phyloP scores from a whole-genome alignment of 2,113 vertebrate genomes.

The Planiliza haematocheilus region DNA sequence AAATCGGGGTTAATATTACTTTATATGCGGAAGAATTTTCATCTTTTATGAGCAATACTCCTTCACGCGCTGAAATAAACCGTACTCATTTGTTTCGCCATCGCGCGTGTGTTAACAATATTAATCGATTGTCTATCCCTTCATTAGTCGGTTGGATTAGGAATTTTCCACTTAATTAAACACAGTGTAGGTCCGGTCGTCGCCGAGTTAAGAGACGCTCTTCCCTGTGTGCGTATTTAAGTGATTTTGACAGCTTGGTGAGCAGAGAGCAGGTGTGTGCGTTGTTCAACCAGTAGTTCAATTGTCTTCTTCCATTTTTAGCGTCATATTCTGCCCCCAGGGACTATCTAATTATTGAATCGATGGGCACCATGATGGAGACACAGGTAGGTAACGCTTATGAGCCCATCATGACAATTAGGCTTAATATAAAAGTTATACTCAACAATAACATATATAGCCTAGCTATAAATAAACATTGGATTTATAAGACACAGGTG shows the following conservation, averaged over 20 bases:
- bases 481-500: too few species aligned
- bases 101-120: constrained; percentile 43
- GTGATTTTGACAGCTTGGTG: constrained; percentile 84
- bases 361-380: constrained; percentile 21
- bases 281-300: constrained; percentile 68
- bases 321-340: constrained; percentile 63
- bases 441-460: too few species aligned
- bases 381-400: constrained; percentile 15
- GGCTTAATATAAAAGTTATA: too few species aligned
- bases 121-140: constrained; percentile 71
- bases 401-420: background rate
- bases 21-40: too few species aligned
- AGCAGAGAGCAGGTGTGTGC: constrained; percentile 83
- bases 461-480: too few species aligned
- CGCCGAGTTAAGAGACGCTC: constrained; percentile 71
- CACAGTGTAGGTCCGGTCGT: constrained; percentile 50
- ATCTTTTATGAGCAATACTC: background rate
- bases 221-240: constrained; percentile 72
- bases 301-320: constrained; percentile 74
- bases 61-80: background rate
- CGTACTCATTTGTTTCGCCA: constrained; percentile 21
- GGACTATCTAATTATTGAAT: constrained; percentile 37
- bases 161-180: constrained; percentile 78
- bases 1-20: background rate
- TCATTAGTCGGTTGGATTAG: constrained; percentile 78